Conservation (phyloP, 2,888 invertebrate genomes). For the Sarcophaga rosellei region DNA sequence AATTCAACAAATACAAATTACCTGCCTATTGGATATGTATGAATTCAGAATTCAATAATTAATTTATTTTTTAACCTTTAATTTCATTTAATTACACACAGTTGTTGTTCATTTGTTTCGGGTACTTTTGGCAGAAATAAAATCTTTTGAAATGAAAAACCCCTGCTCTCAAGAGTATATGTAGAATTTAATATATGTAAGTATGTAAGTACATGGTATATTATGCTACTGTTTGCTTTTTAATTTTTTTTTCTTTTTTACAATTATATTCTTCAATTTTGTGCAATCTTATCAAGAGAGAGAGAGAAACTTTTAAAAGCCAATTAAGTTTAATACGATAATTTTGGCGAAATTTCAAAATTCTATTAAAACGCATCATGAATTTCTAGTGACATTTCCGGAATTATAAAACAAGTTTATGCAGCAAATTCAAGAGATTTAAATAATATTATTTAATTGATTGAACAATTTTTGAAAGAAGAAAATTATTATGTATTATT, state of each 20-base stretch:
- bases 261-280: not conserved
- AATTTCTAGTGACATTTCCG: conserved; percentile 57
- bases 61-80: too few relatives aligned
- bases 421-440: not conserved
- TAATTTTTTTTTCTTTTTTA: not conserved
- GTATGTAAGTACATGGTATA: too few relatives aligned
- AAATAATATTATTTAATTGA: conserved; percentile 29
- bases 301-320: conserved; percentile 34
- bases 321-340: conserved; percentile 65
- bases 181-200: too few relatives aligned
- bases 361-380: conserved; percentile 42
- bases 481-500: not conserved
- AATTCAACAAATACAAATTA: too few relatives aligned
- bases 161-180: too few relatives aligned
- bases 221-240: not conserved
- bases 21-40: too few relatives aligned
- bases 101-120: too few relatives aligned
- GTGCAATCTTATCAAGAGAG: too few relatives aligned
- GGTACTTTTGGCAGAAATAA: too few relatives aligned
- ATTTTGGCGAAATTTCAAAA: conserved; percentile 60
- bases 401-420: conserved; percentile 19
- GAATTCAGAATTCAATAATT: not conserved
- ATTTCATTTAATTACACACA: too few relatives aligned
- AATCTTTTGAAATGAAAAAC: too few relatives aligned
- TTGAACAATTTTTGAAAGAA: conserved; percentile 2